Evolutionary conservation across 1,140 invertebrate species (phyloP).

Genomic region (Wasmannia auropunctata): DNA sequence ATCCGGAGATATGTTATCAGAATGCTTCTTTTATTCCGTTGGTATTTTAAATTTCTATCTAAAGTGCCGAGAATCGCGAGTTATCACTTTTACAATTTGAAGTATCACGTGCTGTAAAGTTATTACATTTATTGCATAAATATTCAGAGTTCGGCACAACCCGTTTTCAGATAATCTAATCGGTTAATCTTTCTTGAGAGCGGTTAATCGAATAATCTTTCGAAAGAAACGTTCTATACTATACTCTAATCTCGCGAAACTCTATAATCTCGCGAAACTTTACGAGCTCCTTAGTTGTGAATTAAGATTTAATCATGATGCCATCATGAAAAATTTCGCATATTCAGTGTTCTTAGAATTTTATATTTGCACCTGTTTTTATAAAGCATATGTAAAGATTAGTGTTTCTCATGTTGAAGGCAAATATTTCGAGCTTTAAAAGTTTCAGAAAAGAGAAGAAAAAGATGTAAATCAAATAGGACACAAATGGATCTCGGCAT

Average conservation of each 20-base stretch:
- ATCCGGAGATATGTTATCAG: neutral
- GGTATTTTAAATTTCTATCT: neutral
- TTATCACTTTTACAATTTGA: neutral
- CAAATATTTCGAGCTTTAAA: neutral
- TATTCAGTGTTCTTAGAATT: neutral
- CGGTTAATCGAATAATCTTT: neutral
- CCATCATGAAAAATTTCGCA: neutral
- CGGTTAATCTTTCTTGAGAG: neutral
- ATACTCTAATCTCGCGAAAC: neutral
- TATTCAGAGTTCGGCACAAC: neutral
- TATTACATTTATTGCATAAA: conserved; percentile 4
- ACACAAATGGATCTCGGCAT: conserved; percentile 41
- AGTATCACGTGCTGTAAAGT: neutral
- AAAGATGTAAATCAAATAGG: neutral
- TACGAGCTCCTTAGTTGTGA: neutral
- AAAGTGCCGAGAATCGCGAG: neutral
- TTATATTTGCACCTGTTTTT: neutral
- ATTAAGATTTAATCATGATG: neutral
- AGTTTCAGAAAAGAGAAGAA: neutral
- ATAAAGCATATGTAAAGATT: neutral
- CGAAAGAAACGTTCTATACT: neutral
- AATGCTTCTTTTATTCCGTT: neutral
- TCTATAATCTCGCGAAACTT: neutral
- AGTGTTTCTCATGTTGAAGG: neutral
- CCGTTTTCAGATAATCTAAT: neutral